phyloP scores from a whole-genome alignment of 2,113 vertebrate genomes.

The Elanus axillaris region DNA sequence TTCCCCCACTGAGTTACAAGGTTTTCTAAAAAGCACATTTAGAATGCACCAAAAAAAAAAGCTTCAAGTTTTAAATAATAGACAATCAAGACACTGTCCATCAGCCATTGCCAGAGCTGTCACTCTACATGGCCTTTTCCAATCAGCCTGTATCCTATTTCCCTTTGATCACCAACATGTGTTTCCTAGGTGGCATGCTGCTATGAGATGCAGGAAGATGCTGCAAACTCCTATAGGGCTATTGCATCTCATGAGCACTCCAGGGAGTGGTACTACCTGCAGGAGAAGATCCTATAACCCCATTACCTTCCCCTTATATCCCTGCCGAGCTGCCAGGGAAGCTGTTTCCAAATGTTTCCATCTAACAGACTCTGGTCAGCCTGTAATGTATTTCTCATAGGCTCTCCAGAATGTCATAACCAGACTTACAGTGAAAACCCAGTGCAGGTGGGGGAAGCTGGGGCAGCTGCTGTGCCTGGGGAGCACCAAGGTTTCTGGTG shows the following conservation, averaged over 20 bases:
- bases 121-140: neutral
- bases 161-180: neutral
- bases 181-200: neutral
- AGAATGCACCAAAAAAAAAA: rapidly evolving
- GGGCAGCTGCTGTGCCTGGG: neutral
- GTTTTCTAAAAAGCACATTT: neutral
- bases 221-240: neutral
- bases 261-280: neutral
- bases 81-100: neutral
- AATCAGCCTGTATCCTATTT: neutral
- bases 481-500: neutral
- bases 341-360: neutral
- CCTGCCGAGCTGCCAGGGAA: neutral
- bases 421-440: neutral
- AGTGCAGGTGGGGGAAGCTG: neutral
- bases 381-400: neutral
- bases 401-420: neutral
- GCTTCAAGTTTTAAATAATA: neutral
- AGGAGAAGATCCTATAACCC: neutral
- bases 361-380: neutral
- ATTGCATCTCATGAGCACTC: rapidly evolving
- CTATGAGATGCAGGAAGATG: neutral
- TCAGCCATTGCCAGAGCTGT: neutral
- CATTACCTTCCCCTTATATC: neutral
- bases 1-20: neutral